Evolutionary conservation across 2,113 vertebrate genomes (phyloP), one percentile per base, ranked within the genome.

Genomic region (Myiagra hebetior): DNA sequence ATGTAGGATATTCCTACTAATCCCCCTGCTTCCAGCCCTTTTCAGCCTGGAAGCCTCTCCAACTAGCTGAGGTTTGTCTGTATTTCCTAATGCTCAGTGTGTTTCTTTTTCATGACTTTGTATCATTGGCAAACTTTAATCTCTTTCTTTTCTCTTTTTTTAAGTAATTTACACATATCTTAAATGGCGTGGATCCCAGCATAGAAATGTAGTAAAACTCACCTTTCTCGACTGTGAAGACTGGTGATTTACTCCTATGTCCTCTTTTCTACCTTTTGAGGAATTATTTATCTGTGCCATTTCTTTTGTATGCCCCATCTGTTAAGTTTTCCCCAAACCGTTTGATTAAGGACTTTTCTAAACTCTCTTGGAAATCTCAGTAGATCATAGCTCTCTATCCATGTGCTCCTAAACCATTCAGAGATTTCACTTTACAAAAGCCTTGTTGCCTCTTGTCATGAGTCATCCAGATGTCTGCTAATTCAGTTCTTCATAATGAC

Each of bases 71-170:
- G 16, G 10, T 74, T 93, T 86, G 41, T 56, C 7, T 52, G 11
- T n/a, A 11, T 53, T 69, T 87, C 12, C 39, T 62, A 55, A 24
- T 22, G 47, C 33, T 95, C 22, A 14, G 7, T 47, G 20, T 89
- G 26, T 49, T 93, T 75, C 26, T 72, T 52, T 82, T 81, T 59
- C 14, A 10, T 67, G 23, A 50, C 30, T 74, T 81, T 28, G 8
- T 63, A 15, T 59, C 1, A 1, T 5, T 35, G 37, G 27, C n/a
- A 69, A 69, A 31, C 8, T 47, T 65, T 7, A 65, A 24, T 85
- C 7, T 81, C 2, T 0, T 2, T 33, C n/a, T n/a, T n/a, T n/a
- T n/a, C n/a, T n/a, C n/a, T 53, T 42, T 68, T 77, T 70, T 15
- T 14, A 53, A 6, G 31, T 69, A 7, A 17, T 65, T 77, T 74